phyloP scores from a whole-genome alignment of 1,140 invertebrate genomes.

The Drosophila pandora region DNA sequence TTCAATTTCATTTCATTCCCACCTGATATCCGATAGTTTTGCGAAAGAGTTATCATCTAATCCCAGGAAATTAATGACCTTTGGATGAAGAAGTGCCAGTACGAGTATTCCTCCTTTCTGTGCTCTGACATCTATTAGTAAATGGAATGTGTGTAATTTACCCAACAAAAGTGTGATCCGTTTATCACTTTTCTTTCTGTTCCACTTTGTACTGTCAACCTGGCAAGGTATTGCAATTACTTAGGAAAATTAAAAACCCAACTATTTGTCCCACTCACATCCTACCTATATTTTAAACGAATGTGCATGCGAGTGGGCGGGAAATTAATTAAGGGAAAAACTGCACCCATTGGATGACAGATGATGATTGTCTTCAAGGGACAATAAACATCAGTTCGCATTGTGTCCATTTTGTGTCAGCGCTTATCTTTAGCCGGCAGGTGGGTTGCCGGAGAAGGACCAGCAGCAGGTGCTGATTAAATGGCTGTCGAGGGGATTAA shows the following conservation, averaged over 20 bases:
- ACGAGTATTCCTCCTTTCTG: background rate
- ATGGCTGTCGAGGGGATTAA: conserved; percentile 27
- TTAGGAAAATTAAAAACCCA: conserved; percentile 65
- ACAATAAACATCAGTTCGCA: conserved; percentile 41
- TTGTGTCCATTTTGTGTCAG: conserved; percentile 27
- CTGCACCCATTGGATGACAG: conserved; percentile 51
- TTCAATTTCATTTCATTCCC: conserved; percentile 15
- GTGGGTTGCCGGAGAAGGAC: background rate
- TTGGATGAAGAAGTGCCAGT: background rate
- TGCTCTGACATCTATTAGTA: background rate
- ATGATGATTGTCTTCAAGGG: conserved; percentile 38
- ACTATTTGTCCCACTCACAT: conserved; percentile 6
- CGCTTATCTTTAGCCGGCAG: conserved; percentile 2
- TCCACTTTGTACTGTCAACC: conserved; percentile 32
- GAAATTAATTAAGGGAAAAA: conserved; percentile 25
- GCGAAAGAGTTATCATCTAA: background rate
- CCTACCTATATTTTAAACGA: background rate
- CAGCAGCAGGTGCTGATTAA: conserved; percentile 29
- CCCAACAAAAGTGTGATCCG: conserved; percentile 13
- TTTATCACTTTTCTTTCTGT: conserved; percentile 27
- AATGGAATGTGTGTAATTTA: conserved; percentile 24
- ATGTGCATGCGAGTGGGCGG: conserved; percentile 28
- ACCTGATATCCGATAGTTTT: background rate
- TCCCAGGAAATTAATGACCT: background rate
- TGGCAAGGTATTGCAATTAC: conserved; percentile 60